A percentile compares a stretch with the other conserved stretches of the same genome.
Evolutionary conservation across 2,113 vertebrate genomes (phyloP).

Genomic region (Esox niger): DNA sequence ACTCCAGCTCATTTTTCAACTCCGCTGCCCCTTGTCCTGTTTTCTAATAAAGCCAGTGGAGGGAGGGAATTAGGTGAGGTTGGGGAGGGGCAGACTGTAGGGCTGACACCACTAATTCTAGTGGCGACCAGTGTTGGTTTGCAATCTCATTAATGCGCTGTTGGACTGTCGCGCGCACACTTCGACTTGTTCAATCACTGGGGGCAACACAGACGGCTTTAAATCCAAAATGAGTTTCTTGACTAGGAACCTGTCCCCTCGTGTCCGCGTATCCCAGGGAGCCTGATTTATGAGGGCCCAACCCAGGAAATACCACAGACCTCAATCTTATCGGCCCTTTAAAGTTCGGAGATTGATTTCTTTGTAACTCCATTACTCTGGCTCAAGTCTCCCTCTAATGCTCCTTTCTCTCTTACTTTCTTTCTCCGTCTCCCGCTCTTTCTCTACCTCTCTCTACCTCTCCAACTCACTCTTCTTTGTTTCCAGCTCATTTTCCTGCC

Average conservation of each 20-base stretch:
- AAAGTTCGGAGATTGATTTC: conserved; percentile 69
- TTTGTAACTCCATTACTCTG: conserved; percentile 16
- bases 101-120: conserved; percentile 58
- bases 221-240: conserved; percentile 70
- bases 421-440: conserved; percentile 45
- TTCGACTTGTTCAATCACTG: conserved; percentile 65
- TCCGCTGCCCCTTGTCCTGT: conserved; percentile 47
- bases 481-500: neutral
- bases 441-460: conserved; percentile 55
- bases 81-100: conserved; percentile 10
- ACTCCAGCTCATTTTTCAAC: conserved; percentile 68
- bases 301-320: conserved; percentile 71
- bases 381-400: conserved; percentile 40
- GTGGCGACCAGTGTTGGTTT: conserved; percentile 43
- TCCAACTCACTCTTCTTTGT: conserved; percentile 36
- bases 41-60: conserved; percentile 67
- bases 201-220: conserved; percentile 57
- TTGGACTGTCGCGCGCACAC: conserved; percentile 66
- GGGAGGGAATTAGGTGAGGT: neutral
- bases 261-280: conserved; percentile 47
- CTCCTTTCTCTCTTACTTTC: conserved; percentile 50
- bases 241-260: conserved; percentile 39
- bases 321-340: conserved; percentile 50
- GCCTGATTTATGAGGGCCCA: conserved; percentile 52
- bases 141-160: conserved; percentile 66